These are phyloP conservation scores for Ranitomeya imitator DNA, from an alignment of 2,113 vertebrate species.

Conservation along the genomic window DNA sequence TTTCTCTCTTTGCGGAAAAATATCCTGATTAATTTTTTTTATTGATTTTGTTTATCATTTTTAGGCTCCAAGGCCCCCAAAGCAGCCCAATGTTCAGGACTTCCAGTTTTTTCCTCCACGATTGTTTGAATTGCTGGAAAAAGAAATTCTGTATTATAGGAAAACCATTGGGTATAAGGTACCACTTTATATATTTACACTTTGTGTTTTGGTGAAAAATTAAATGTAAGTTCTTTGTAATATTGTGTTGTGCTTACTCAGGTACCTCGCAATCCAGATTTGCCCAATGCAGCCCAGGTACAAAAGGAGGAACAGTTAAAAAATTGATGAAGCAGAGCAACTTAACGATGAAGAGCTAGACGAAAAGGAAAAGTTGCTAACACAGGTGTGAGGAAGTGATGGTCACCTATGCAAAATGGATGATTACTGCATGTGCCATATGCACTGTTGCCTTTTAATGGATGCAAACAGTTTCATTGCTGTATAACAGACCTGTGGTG, in stretches of 20 bases:
- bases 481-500: no score
- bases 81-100: constrained; percentile 97
- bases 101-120: constrained; percentile 98
- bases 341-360: constrained; percentile 95
- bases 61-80: constrained; percentile 95
- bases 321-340: constrained; percentile 95
- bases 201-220: not conserved
- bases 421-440: not conserved
- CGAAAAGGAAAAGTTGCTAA: constrained; percentile 95
- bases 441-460: not conserved
- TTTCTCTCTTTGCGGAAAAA: not conserved
- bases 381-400: constrained; percentile 77
- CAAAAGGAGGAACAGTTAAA: constrained; percentile 97
- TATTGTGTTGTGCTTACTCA: constrained; percentile 60
- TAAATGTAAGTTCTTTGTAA: not conserved
- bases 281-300: constrained; percentile 89
- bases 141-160: constrained; percentile 97
- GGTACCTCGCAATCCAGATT: constrained; percentile 94
- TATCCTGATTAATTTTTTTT: not conserved
- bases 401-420: not conserved
- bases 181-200: not conserved
- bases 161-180: constrained; percentile 99
- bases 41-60: constrained; percentile 10
- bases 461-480: not conserved
- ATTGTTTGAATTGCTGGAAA: constrained; percentile 95